Evolutionary conservation across 2,797 vertebrate species (phyloP).

Genomic region (Intellagama lesueurii): DNA sequence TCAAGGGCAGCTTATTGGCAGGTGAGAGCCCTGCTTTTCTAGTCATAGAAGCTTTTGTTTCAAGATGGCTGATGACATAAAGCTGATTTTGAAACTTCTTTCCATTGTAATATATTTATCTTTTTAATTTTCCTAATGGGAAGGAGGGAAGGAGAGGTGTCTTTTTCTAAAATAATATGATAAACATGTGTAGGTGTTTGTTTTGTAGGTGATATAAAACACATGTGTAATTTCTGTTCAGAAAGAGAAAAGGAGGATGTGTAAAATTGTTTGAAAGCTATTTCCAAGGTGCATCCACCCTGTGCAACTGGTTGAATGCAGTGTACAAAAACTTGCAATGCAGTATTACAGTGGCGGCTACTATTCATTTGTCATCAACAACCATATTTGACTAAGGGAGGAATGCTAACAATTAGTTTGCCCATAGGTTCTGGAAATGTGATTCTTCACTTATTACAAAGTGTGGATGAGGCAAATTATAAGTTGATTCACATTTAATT

Average conservation of each 20-base stretch:
- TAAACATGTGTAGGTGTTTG: slow-evolving; percentile 23
- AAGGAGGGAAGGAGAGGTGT: not conserved
- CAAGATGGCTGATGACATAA: slow-evolving; percentile 80
- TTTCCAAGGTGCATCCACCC: slow-evolving; percentile 32
- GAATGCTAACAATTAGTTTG: not conserved
- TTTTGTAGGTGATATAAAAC: not conserved
- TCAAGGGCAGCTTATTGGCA: slow-evolving; percentile 93
- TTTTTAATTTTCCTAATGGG: slow-evolving; percentile 70
- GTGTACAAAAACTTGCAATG: slow-evolving; percentile 9
- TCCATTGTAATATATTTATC: slow-evolving; percentile 70
- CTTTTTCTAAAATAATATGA: slow-evolving; percentile 4
- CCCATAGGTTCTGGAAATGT: not conserved
- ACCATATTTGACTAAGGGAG: not conserved
- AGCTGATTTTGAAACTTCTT: slow-evolving; percentile 79
- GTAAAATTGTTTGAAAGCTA: slow-evolving; percentile 44
- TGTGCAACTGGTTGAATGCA: slow-evolving; percentile 36
- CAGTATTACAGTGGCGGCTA: slow-evolving; percentile 26
- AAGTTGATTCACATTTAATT: not conserved
- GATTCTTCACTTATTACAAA: not conserved
- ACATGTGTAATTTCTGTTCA: slow-evolving; percentile 34
- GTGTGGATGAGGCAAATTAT: not conserved
- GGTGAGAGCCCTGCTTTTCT: slow-evolving; percentile 83
- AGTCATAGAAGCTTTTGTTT: slow-evolving; percentile 81
- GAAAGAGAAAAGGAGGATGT: not conserved
- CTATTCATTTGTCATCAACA: slow-evolving; percentile 36